Evolutionary conservation across 2,888 invertebrate genomes (phyloP).

Genomic region (Drosophila kuntzei): DNA sequence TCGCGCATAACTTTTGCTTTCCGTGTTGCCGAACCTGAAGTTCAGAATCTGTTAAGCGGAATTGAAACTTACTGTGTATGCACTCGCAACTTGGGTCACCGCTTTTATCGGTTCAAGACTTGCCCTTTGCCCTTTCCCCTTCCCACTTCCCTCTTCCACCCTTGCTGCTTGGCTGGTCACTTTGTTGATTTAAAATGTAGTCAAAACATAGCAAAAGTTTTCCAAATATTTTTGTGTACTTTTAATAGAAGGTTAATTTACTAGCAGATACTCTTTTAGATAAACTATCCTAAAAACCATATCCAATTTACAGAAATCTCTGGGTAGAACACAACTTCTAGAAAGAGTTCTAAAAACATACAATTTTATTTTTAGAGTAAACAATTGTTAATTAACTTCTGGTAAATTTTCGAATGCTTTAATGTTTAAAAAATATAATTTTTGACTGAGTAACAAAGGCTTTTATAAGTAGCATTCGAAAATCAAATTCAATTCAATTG

Average conservation of each 20-base stretch:
- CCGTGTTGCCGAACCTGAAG: slow-evolving; percentile 36
- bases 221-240: neutral
- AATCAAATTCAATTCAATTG: slow-evolving; percentile 29
- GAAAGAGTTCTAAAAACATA: neutral
- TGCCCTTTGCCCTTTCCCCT: neutral
- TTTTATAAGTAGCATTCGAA: slow-evolving; percentile 3
- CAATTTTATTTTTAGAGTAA: too few species aligned
- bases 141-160: neutral
- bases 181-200: slow-evolving; percentile 24
- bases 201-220: slow-evolving; percentile 3
- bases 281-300: neutral
- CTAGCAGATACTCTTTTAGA: neutral
- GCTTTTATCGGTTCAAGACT: slow-evolving; percentile 9
- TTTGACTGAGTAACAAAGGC: neutral
- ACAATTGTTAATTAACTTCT: neutral
- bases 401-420: neutral
- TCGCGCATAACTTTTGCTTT: slow-evolving; percentile 41
- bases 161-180: slow-evolving; percentile 9
- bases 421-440: neutral
- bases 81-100: slow-evolving; percentile 16
- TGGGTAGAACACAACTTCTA: neutral
- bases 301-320: neutral
- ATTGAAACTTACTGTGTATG: slow-evolving; percentile 33
- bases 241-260: neutral
- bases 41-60: slow-evolving; percentile 48